A percentile compares a stretch with the other conserved stretches of the same genome.
These are phyloP conservation scores for Sebastes oblongus DNA, from an alignment of 2,797 vertebrate species.

Conservation along the genomic window DNA sequence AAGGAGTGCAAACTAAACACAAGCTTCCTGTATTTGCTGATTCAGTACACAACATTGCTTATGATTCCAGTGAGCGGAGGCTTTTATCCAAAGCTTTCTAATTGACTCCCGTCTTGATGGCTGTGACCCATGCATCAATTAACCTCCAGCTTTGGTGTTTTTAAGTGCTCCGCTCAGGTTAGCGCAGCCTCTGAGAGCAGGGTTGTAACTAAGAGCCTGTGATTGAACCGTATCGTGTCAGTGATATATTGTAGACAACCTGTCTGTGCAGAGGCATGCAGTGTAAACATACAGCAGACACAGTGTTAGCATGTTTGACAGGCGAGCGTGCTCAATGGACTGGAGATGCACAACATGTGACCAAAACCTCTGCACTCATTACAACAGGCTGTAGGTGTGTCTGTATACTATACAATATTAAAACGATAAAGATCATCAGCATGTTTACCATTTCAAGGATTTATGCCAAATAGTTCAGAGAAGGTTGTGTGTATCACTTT, in stretches of 20 bases:
- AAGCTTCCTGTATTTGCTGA: neutral
- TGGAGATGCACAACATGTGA: constrained; percentile 30
- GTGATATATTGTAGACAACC: constrained; percentile 27
- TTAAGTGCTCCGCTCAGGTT: constrained; percentile 21
- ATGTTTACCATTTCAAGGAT: neutral
- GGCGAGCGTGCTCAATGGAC: constrained; percentile 30
- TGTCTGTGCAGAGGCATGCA: constrained; percentile 33
- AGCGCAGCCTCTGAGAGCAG: constrained; percentile 17
- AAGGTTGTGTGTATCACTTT: neutral
- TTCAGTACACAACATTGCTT: constrained; percentile 31
- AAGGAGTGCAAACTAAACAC: neutral
- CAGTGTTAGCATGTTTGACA: constrained; percentile 24
- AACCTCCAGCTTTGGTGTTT: constrained; percentile 42
- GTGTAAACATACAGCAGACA: constrained; percentile 27
- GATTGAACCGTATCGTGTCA: constrained; percentile 35
- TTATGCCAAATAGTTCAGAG: neutral
- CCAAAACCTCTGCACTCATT: neutral
- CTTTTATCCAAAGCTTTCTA: constrained; percentile 47
- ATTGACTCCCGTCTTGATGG: constrained; percentile 51
- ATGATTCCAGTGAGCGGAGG: constrained; percentile 25
- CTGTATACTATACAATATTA: neutral
- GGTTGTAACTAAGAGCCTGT: constrained; percentile 13
- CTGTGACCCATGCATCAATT: constrained; percentile 50
- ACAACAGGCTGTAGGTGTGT: neutral
- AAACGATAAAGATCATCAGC: neutral